Percentiles rank a stretch among this genome's conserved stretches.
Evolutionary conservation across 2,888 invertebrate species (phyloP).

Genomic region (Sesia apiformis): DNA sequence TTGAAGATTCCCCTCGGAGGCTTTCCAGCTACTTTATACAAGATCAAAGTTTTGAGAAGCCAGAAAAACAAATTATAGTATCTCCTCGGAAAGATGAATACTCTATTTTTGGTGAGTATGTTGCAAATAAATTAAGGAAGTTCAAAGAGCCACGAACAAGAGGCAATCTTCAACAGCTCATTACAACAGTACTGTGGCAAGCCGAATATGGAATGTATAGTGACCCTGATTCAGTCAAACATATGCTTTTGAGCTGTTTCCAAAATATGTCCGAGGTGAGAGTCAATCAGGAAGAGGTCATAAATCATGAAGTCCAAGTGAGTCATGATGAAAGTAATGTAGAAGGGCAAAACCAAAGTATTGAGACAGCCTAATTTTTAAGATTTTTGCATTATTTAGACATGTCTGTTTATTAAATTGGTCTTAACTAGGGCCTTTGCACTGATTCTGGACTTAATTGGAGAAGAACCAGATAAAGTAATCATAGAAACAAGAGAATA

Average conservation of each 20-base stretch:
- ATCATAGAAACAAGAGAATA: too few species aligned
- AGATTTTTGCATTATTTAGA: too few species aligned
- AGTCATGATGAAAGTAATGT: too few species aligned
- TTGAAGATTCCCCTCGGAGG: conserved; percentile 31
- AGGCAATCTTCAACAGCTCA: conserved; percentile 58
- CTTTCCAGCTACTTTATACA: not conserved
- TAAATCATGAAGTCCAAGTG: too few species aligned
- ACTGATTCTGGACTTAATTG: too few species aligned
- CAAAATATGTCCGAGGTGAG: not conserved
- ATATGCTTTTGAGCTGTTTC: conserved; percentile 30
- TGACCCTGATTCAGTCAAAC: conserved; percentile 49
- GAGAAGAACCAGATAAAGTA: too few species aligned
- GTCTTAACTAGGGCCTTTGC: too few species aligned
- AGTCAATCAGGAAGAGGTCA: not conserved
- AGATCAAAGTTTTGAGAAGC: not conserved
- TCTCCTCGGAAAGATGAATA: conserved; percentile 42
- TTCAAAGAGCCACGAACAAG: conserved; percentile 40
- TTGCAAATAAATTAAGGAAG: conserved; percentile 58
- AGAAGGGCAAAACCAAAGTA: too few species aligned
- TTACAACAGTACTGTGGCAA: conserved; percentile 63
- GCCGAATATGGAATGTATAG: conserved; percentile 61
- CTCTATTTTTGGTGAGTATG: conserved; percentile 57
- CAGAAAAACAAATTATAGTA: conserved; percentile 1
- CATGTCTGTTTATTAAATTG: too few species aligned
- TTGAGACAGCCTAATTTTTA: too few species aligned